Percentiles rank a stretch among this genome's conserved stretches.
These are phyloP conservation scores for Pimephales promelas DNA, from an alignment of 2,113 vertebrate species.

Conservation along the genomic window DNA sequence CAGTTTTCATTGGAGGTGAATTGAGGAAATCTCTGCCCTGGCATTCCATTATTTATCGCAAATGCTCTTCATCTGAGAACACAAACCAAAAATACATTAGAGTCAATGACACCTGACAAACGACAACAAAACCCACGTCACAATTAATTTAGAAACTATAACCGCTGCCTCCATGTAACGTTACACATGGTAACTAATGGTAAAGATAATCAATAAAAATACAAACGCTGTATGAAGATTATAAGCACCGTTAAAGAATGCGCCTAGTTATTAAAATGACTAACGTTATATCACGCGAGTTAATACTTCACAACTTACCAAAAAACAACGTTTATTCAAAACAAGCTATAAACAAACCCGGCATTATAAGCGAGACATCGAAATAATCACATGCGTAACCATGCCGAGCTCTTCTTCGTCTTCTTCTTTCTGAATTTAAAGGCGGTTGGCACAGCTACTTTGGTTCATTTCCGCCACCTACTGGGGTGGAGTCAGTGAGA, in stretches of 20 bases:
- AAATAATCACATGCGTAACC: not conserved
- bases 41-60: conserved; percentile 72
- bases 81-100: not conserved
- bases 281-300: not conserved
- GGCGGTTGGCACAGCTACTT: not conserved
- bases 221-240: not conserved
- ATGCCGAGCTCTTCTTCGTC: not conserved
- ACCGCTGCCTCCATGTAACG: not conserved
- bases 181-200: not conserved
- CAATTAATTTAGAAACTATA: not conserved
- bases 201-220: not conserved
- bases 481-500: not conserved
- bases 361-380: not conserved
- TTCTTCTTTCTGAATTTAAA: too few species aligned
- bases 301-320: not conserved
- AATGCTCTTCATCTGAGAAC: not conserved
- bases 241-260: not conserved
- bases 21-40: conserved; percentile 81
- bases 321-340: not conserved
- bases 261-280: not conserved
- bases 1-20: conserved; percentile 85
- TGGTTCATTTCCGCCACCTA: not conserved
- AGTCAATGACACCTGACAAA: not conserved
- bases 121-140: not conserved
- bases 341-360: not conserved